Conservation (phyloP, 2,888 invertebrate genomes). For the Cepaea hortensis region DNA sequence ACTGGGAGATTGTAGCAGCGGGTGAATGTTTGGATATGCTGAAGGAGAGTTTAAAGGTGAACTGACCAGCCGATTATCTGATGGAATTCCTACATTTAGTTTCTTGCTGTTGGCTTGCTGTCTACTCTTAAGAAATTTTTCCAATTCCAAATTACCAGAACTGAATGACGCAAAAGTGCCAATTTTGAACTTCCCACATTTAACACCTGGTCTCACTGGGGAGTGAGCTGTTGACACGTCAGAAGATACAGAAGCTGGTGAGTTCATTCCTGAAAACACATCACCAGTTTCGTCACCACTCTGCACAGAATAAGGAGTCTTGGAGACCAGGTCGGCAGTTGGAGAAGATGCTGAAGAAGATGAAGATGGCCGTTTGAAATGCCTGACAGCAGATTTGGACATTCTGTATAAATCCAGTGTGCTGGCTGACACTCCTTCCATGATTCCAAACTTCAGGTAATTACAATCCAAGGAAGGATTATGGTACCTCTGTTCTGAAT, state of each 20-base stretch:
- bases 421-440: conserved; percentile 46
- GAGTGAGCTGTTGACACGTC: conserved; percentile 11
- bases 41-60: conserved; percentile 47
- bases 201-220: conserved; percentile 49
- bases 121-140: conserved; percentile 51
- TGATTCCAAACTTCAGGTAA: conserved; percentile 52
- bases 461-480: conserved; percentile 55
- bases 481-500: conserved; percentile 53
- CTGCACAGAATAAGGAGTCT: background rate
- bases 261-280: conserved; percentile 7
- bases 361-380: conserved; percentile 33
- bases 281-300: conserved; percentile 27
- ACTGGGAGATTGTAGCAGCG: conserved; percentile 54
- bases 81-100: conserved; percentile 48
- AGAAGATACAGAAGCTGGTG: conserved; percentile 2
- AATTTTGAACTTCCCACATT: conserved; percentile 67
- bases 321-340: conserved; percentile 32
- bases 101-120: conserved; percentile 30
- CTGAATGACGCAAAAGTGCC: conserved; percentile 70
- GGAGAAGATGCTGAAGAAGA: conserved; percentile 44
- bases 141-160: conserved; percentile 63
- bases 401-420: conserved; percentile 42
- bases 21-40: conserved; percentile 46
- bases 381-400: conserved; percentile 21
- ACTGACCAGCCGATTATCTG: conserved; percentile 39